These are phyloP conservation scores for Sebastes vulpes DNA, from an alignment of 2,797 vertebrate species.

Conservation along the genomic window DNA sequence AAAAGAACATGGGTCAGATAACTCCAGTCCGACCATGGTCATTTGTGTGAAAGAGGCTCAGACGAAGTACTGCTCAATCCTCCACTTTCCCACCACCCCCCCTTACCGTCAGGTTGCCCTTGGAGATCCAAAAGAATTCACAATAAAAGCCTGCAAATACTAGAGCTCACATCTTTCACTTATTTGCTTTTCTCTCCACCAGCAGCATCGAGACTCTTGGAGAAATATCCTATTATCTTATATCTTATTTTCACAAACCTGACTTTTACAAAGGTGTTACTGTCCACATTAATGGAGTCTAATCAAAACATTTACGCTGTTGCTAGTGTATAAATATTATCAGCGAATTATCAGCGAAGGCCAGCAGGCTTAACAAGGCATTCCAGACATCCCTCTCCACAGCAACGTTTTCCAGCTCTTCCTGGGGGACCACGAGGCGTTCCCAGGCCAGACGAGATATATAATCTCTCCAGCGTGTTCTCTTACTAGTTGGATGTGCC, in stretches of 20 bases:
- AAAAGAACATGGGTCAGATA: no score
- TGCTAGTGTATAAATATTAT: neutral
- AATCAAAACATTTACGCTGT: neutral
- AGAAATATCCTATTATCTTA: neutral
- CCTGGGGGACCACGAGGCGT: neutral
- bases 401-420: neutral
- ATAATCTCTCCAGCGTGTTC: neutral
- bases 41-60: neutral
- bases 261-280: neutral
- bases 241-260: neutral
- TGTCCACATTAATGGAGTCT: neutral
- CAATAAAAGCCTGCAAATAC: neutral
- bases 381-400: neutral
- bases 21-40: no score
- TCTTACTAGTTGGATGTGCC: neutral
- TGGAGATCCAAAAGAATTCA: neutral
- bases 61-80: neutral
- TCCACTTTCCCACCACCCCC: neutral
- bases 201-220: neutral
- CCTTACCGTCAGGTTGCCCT: neutral
- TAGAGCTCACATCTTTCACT: neutral
- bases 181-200: neutral
- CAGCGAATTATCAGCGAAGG: neutral
- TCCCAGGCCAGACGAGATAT: neutral
- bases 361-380: neutral